phyloP scores from a whole-genome alignment of 2,888 invertebrate genomes.

The Euclidia mi region DNA sequence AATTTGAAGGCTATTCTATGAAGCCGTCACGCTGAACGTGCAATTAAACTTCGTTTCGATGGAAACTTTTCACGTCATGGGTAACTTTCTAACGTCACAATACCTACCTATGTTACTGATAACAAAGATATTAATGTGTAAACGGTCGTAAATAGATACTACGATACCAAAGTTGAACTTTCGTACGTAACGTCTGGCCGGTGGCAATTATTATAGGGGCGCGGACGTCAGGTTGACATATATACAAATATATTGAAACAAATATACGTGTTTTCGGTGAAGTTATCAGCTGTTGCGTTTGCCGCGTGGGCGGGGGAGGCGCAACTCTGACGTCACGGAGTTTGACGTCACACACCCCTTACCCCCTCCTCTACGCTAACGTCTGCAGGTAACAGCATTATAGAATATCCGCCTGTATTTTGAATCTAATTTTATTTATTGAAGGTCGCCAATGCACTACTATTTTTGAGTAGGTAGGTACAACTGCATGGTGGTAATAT shows the following conservation, averaged over 20 bases:
- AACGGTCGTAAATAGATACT: constrained; percentile 10
- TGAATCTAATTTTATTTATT: constrained; percentile 36
- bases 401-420: constrained; percentile 37
- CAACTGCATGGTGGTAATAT: too few relatives aligned
- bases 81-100: neutral
- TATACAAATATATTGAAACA: constrained; percentile 5
- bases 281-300: constrained; percentile 70
- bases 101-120: constrained; percentile 1
- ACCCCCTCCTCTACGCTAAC: constrained; percentile 31
- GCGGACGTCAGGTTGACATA: constrained; percentile 40
- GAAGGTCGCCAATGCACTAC: constrained; percentile 14
- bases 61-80: constrained; percentile 1
- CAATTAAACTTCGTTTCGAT: neutral
- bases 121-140: constrained; percentile 2
- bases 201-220: constrained; percentile 30
- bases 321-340: constrained; percentile 68
- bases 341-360: constrained; percentile 73
- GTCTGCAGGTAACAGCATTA: constrained; percentile 51
- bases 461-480: neutral
- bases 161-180: constrained; percentile 14
- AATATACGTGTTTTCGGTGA: constrained; percentile 54
- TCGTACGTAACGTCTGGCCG: constrained; percentile 38
- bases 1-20: too few relatives aligned
- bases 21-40: too few relatives aligned
- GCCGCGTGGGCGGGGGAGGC: constrained; percentile 63